Conservation (phyloP, 2,113 vertebrate genomes). For the Tyrannus savana region DNA sequence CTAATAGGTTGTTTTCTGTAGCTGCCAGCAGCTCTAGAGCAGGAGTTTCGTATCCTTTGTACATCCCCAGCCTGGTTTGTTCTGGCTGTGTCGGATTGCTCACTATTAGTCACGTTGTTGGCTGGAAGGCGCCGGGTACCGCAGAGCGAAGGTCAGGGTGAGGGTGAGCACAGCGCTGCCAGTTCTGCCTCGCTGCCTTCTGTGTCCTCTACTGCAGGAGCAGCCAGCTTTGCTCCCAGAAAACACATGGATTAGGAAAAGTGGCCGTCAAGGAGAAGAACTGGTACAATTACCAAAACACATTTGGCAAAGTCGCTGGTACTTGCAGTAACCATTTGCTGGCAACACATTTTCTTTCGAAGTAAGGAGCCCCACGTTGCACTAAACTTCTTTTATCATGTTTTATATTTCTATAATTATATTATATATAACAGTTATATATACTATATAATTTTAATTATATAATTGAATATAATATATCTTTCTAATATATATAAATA, state of each 20-base stretch:
- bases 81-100: neutral
- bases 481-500: neutral
- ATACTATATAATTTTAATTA: neutral
- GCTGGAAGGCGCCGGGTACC: neutral
- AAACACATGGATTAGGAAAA: neutral
- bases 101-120: neutral
- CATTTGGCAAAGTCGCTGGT: neutral
- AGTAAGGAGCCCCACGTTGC: neutral
- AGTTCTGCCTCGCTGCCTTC: neutral
- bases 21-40: neutral
- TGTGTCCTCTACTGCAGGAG: fast-evolving
- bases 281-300: neutral
- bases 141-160: neutral
- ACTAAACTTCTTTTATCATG: neutral
- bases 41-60: neutral
- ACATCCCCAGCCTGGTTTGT: neutral
- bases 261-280: neutral
- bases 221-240: neutral
- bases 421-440: neutral
- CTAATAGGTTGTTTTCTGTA: neutral
- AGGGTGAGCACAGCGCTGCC: neutral
- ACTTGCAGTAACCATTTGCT: neutral
- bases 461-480: neutral
- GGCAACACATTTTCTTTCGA: neutral
- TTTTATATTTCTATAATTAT: neutral